Conservation (phyloP, 2,113 vertebrate genomes). For the Chroicocephalus ridibundus region DNA sequence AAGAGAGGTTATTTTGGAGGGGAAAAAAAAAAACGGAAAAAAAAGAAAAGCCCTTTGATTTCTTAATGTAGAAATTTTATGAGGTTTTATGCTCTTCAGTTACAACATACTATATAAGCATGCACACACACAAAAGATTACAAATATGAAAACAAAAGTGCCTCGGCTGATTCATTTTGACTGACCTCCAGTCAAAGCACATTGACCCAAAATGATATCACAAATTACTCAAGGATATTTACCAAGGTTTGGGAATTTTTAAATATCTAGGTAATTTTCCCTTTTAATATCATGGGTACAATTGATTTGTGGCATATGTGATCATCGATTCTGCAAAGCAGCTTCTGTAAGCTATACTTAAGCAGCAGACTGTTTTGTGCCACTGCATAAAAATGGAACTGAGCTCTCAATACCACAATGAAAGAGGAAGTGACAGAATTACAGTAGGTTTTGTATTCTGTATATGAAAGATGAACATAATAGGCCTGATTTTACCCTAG, state of each 20-base stretch:
- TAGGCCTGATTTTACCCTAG: neutral
- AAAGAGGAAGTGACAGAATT: slow-evolving; percentile 22
- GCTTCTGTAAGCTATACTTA: neutral
- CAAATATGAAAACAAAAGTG: neutral
- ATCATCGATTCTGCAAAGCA: neutral
- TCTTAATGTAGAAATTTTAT: neutral
- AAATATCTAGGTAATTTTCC: slow-evolving; percentile 3
- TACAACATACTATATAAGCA: neutral
- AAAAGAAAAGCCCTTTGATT: neutral
- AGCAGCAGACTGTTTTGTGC: neutral
- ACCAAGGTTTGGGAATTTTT: slow-evolving; percentile 11
- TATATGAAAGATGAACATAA: neutral
- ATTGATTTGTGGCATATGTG: slow-evolving; percentile 10
- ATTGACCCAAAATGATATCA: neutral
- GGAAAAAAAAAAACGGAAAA: neutral
- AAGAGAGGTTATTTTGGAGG: neutral
- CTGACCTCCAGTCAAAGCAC: neutral
- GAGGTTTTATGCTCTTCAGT: neutral
- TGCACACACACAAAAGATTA: neutral
- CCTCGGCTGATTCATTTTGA: neutral
- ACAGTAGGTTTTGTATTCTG: neutral
- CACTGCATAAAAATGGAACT: neutral
- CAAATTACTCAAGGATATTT: neutral
- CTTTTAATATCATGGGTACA: neutral
- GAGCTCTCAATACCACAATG: neutral